Evolutionary conservation across 1,140 invertebrate species (phyloP).

Genomic region (Nomia melanderi): DNA sequence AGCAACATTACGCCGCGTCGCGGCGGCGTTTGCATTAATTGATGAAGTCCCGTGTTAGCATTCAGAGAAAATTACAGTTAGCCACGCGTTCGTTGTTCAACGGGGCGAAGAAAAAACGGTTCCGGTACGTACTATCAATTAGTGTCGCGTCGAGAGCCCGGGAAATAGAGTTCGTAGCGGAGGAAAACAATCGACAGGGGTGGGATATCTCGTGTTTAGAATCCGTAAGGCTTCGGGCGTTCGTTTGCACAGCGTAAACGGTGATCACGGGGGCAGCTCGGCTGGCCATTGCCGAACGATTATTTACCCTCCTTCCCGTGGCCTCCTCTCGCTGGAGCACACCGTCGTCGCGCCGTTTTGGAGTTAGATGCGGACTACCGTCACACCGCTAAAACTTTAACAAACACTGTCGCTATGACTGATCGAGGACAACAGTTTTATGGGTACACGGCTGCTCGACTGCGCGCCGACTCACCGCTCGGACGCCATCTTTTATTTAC

Average conservation of each 20-base stretch:
- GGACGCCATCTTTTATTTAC: neutral
- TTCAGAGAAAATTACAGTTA: neutral
- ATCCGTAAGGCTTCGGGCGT: slow-evolving; percentile 45
- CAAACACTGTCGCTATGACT: slow-evolving; percentile 6
- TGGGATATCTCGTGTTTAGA: slow-evolving; percentile 49
- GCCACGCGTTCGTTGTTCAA: neutral
- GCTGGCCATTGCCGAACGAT: slow-evolving; percentile 50
- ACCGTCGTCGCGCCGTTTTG: slow-evolving; percentile 2
- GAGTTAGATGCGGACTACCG: slow-evolving; percentile 4
- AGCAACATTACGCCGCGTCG: too few species aligned
- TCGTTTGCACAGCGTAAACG: slow-evolving; percentile 53
- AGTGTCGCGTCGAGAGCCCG: slow-evolving; percentile 1
- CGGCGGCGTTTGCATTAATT: neutral
- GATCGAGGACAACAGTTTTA: neutral
- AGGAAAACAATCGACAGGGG: slow-evolving; percentile 12
- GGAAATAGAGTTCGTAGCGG: neutral
- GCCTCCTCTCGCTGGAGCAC: slow-evolving; percentile 10
- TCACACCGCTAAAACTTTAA: slow-evolving; percentile 28
- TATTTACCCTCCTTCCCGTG: slow-evolving; percentile 44
- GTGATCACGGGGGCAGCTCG: slow-evolving; percentile 40
- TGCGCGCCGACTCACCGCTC: neutral
- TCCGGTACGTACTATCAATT: neutral
- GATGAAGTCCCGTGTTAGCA: neutral
- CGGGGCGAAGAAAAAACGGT: neutral
- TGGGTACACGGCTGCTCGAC: neutral